A percentile compares a stretch with the other conserved stretches of the same genome.
These are phyloP conservation scores for Silurus aristotelis DNA, from an alignment of 2,797 vertebrate genomes.

Conservation along the genomic window DNA sequence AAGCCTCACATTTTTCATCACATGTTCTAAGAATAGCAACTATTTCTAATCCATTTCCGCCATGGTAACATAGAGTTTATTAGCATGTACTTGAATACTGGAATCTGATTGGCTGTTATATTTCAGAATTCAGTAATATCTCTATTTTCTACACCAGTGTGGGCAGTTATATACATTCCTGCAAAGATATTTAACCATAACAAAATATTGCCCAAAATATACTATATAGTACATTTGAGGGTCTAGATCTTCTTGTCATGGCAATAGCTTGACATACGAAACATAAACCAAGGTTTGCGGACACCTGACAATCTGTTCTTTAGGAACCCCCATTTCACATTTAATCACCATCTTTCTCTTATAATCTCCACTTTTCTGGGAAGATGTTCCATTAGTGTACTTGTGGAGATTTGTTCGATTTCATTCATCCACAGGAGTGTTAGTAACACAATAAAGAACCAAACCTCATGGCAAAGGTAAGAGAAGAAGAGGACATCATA, in stretches of 20 bases:
- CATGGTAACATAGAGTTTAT: neutral
- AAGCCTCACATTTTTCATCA: too few species aligned
- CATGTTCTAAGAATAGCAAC: too few species aligned
- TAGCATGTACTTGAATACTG: neutral
- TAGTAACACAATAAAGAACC: neutral
- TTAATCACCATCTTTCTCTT: too few species aligned
- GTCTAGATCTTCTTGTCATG: neutral
- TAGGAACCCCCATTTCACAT: too few species aligned
- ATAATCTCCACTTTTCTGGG: too few species aligned
- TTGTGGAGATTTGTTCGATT: too few species aligned
- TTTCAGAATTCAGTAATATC: neutral
- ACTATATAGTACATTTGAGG: neutral
- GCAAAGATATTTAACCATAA: neutral
- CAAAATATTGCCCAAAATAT: neutral
- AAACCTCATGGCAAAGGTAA: neutral
- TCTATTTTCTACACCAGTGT: neutral
- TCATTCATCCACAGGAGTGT: too few species aligned
- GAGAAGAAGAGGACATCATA: neutral
- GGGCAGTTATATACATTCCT: neutral
- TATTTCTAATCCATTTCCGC: neutral
- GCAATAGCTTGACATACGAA: neutral
- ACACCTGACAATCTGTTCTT: too few species aligned
- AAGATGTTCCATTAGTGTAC: too few species aligned
- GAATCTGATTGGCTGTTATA: neutral
- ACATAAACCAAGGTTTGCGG: too few species aligned